phyloP scores from a whole-genome alignment of 2,113 vertebrate species.

The Shinisaurus crocodilurus region DNA sequence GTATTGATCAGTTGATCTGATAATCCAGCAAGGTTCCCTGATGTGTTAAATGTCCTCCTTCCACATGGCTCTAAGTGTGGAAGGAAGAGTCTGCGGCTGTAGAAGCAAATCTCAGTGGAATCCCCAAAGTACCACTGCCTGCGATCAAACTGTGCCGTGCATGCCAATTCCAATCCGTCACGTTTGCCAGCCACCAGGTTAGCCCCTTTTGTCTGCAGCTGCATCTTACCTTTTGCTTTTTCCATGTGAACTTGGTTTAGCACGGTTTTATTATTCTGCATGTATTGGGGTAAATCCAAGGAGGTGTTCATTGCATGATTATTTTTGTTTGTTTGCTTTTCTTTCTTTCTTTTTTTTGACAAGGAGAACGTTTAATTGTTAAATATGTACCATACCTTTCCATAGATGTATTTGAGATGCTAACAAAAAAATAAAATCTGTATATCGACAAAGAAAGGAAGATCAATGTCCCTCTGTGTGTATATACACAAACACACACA shows the following conservation, averaged over 20 bases:
- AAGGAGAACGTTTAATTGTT: neutral
- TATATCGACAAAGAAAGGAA: neutral
- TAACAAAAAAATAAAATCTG: neutral
- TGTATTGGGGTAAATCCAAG: neutral
- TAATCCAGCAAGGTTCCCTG: constrained; percentile 83
- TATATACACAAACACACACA: neutral
- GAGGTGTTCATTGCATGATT: neutral
- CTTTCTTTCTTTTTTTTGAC: neutral
- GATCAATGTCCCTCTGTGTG: neutral
- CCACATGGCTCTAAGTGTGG: constrained; percentile 71
- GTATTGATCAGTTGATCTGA: constrained; percentile 91
- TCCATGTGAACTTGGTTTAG: neutral
- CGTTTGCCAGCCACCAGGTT: constrained; percentile 47
- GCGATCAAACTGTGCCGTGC: constrained; percentile 48
- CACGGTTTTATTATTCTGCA: neutral
- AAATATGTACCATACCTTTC: neutral
- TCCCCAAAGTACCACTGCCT: constrained; percentile 38
- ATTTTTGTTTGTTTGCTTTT: too few species aligned
- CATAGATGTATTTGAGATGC: neutral
- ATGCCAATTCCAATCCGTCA: constrained; percentile 71
- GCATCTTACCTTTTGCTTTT: neutral
- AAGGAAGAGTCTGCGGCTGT: constrained; percentile 54
- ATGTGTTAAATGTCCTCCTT: constrained; percentile 84
- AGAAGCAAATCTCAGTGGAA: constrained; percentile 64
- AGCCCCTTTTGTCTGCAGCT: constrained; percentile 37